Evolutionary conservation across 2,888 invertebrate species (phyloP).

Genomic region (Pristionchus maxplancki): DNA sequence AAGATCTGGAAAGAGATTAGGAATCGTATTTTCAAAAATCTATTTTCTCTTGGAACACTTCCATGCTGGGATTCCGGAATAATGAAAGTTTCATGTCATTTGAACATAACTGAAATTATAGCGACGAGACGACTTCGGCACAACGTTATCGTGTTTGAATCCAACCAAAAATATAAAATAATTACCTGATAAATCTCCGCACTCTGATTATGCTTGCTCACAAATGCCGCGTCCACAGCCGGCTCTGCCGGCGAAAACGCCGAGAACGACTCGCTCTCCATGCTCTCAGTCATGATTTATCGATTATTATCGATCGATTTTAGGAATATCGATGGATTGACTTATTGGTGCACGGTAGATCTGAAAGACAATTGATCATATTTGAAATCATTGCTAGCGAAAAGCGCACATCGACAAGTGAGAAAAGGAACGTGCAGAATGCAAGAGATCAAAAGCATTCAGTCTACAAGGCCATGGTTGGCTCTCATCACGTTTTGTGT

Average conservation of each 20-base stretch:
- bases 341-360: too few species aligned
- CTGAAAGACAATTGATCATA: not conserved
- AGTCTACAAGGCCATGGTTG: too few species aligned
- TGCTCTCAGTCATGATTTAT: constrained; percentile 57
- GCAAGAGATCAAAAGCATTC: too few species aligned
- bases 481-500: too few species aligned
- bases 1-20: constrained; percentile 62
- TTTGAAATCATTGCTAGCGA: not conserved
- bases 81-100: too few species aligned
- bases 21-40: not conserved
- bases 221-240: constrained; percentile 68
- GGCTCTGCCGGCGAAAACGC: constrained; percentile 70
- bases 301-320: not conserved
- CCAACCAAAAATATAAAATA: too few species aligned
- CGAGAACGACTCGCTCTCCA: constrained; percentile 67
- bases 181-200: constrained; percentile 75
- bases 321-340: too few species aligned
- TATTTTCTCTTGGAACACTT: not conserved
- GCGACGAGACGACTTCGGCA: too few species aligned
- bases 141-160: too few species aligned
- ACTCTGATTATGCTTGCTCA: constrained; percentile 72
- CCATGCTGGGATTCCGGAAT: not conserved
- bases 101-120: too few species aligned
- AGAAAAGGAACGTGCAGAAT: not conserved
- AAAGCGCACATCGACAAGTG: too few species aligned